phyloP scores from a whole-genome alignment of 2,113 vertebrate species.

The Propithecus coquereli region DNA sequence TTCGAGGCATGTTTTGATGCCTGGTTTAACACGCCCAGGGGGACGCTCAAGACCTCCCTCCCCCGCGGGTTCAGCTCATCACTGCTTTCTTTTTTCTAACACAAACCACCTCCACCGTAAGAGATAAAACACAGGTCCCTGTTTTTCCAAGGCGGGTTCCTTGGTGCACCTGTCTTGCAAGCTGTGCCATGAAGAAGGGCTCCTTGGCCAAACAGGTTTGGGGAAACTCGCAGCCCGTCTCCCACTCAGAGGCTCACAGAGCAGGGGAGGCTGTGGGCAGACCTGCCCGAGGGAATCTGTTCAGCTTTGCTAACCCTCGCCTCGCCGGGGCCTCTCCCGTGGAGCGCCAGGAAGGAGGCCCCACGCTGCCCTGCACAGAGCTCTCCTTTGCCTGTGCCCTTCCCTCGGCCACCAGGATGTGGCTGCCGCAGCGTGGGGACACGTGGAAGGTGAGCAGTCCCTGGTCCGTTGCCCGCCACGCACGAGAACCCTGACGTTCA shows the following conservation, averaged over 20 bases:
- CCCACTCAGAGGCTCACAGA: background rate
- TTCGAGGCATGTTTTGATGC: rapidly evolving
- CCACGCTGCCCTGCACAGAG: rapidly evolving
- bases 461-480: background rate
- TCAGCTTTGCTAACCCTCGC: background rate
- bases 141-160: background rate
- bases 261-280: background rate
- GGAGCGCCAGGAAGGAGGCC: rapidly evolving
- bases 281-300: rapidly evolving
- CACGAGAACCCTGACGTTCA: rapidly evolving
- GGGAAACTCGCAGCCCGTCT: background rate
- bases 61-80: rapidly evolving
- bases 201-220: background rate
- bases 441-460: no score
- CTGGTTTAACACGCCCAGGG: rapidly evolving
- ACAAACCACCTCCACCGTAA: background rate
- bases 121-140: background rate
- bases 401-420: no score
- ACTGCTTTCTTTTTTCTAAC: background rate
- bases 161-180: background rate
- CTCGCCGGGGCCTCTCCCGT: rapidly evolving
- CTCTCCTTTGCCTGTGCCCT: no score
- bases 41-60: rapidly evolving
- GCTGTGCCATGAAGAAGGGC: background rate
- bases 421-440: no score